These are phyloP conservation scores for Apostichopus parvimensis DNA, from an alignment of 35 echinoderm and acorn worm genomes.

Conservation along the genomic window DNA sequence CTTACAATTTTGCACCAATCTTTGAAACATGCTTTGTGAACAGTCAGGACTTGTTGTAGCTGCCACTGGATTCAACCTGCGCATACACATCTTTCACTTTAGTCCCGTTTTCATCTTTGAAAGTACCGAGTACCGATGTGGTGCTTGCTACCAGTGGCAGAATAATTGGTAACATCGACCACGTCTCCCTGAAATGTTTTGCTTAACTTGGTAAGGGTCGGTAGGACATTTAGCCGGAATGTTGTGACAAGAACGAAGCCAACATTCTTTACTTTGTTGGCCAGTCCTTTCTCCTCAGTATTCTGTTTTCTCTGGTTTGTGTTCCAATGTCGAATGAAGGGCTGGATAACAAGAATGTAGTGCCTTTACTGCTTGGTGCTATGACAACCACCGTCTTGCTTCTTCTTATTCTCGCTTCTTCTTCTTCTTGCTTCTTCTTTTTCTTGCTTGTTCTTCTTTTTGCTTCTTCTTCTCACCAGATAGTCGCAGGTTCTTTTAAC, in stretches of 20 bases:
- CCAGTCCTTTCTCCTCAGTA: not conserved
- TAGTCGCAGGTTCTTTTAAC: not conserved
- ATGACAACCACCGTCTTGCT: not conserved
- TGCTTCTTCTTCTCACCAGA: not conserved
- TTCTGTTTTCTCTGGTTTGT: not conserved
- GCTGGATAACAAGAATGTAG: not conserved
- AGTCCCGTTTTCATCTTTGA: not conserved
- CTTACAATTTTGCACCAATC: too few relatives aligned
- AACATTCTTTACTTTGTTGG: not conserved
- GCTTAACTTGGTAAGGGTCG: not conserved
- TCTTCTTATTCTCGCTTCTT: too few relatives aligned
- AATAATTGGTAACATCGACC: not conserved
- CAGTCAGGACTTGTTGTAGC: too few relatives aligned
- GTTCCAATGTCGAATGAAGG: not conserved
- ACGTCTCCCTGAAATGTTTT: not conserved
- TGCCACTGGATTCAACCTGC: too few relatives aligned
- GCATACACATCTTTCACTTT: too few relatives aligned
- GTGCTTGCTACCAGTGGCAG: not conserved
- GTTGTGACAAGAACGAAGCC: not conserved
- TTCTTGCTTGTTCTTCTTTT: too few relatives aligned
- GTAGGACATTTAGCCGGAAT: not conserved
- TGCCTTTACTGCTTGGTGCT: not conserved
- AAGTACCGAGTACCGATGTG: not conserved
- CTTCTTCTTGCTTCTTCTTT: too few relatives aligned
- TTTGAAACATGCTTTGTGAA: too few relatives aligned